phyloP scores from a whole-genome alignment of 2,888 invertebrate species.

The Aphelenchoides bicaudatus region DNA sequence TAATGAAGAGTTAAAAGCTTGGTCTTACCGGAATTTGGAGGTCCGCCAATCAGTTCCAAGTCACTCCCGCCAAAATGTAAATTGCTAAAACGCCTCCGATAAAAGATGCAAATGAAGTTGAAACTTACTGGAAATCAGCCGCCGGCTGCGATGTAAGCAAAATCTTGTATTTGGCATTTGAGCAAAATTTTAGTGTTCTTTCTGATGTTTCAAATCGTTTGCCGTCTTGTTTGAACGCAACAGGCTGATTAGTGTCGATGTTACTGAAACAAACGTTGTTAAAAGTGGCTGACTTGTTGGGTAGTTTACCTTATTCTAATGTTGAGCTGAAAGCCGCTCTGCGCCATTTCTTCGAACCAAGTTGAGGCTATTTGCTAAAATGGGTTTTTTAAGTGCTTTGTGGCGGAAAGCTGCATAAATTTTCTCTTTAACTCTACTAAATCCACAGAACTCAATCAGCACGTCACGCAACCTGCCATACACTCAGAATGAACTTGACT shows the following conservation, averaged over 20 bases:
- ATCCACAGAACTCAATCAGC: too few species aligned
- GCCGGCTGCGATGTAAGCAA: slow-evolving; percentile 43
- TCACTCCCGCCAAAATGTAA: slow-evolving; percentile 45
- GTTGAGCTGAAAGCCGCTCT: too few species aligned
- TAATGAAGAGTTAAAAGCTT: too few species aligned
- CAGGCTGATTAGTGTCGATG: slow-evolving; percentile 41
- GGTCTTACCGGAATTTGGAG: slow-evolving; percentile 27
- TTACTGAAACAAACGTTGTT: slow-evolving; percentile 39
- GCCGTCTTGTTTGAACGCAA: slow-evolving; percentile 57
- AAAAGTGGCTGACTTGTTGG: too few species aligned
- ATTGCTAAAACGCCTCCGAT: slow-evolving; percentile 30
- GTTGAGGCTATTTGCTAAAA: too few species aligned
- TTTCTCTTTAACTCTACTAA: too few species aligned
- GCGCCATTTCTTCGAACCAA: too few species aligned
- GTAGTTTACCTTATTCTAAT: too few species aligned
- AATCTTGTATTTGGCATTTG: slow-evolving; percentile 50
- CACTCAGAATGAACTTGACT: too few species aligned
- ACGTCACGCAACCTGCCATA: too few species aligned
- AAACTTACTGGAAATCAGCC: slow-evolving; percentile 47
- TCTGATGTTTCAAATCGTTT: slow-evolving; percentile 50
- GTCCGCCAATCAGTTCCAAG: slow-evolving; percentile 33
- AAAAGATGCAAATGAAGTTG: slow-evolving; percentile 12
- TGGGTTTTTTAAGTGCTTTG: too few species aligned
- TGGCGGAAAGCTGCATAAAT: too few species aligned
- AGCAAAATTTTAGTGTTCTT: slow-evolving; percentile 49